phyloP scores from a whole-genome alignment of 2,797 vertebrate species.

The Coendou prehensilis region DNA sequence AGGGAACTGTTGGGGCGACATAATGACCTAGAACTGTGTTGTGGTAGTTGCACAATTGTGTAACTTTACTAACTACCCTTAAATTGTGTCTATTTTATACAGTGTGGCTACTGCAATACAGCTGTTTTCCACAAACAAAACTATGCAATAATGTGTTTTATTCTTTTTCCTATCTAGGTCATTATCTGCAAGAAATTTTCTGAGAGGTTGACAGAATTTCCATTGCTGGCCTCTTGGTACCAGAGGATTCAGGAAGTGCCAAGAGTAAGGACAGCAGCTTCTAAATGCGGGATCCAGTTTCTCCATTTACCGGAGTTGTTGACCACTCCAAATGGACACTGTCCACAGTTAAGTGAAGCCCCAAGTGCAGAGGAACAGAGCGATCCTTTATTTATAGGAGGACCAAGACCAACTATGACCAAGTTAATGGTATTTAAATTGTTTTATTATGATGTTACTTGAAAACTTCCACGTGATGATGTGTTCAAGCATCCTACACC shows the following conservation, averaged over 20 bases:
- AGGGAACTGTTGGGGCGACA: not conserved
- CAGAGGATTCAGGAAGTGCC: conserved; percentile 93
- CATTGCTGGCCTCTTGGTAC: conserved; percentile 95
- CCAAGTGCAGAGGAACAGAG: conserved; percentile 86
- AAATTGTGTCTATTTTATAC: not conserved
- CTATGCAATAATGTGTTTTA: not conserved
- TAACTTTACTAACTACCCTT: conserved; percentile 29
- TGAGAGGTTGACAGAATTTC: conserved; percentile 89
- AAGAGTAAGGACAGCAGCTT: conserved; percentile 91
- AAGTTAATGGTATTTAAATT: conserved; percentile 95
- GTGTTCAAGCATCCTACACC: not conserved
- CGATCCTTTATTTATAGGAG: conserved; percentile 93
- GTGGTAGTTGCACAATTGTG: not conserved
- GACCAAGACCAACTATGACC: conserved; percentile 97
- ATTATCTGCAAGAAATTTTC: conserved; percentile 88
- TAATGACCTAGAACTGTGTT: not conserved
- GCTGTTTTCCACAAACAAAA: conserved; percentile 20
- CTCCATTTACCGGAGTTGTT: conserved; percentile 83
- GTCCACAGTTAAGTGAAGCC: conserved; percentile 3
- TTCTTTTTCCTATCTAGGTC: conserved; percentile 86
- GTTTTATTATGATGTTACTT: conserved; percentile 68
- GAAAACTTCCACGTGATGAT: not conserved
- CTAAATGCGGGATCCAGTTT: conserved; percentile 92
- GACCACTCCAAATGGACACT: conserved; percentile 42
- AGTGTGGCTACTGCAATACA: not conserved